Base-by-base conservation (phyloP, 2,797 vertebrate genomes). In the Rhabdophis nuchalis region DNA sequence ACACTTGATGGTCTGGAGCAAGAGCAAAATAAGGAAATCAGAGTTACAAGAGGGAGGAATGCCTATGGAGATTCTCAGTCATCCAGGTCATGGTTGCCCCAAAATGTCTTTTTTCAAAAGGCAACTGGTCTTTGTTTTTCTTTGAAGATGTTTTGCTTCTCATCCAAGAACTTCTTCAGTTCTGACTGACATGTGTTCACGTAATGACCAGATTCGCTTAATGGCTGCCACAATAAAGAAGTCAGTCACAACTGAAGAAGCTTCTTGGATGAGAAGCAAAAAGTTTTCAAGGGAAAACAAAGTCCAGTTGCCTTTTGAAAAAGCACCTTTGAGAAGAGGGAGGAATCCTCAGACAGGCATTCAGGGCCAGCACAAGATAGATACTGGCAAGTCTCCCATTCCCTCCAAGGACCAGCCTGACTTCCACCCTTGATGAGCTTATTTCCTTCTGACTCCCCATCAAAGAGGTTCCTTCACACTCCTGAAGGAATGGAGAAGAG, bases 1-100 rank as follows among this genome's bases (percentile, higher is more conserved):
- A 98, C 99, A 99, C 97, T 99, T 99, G 97, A 99, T 99, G 86
- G 98, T 99, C 99, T 99, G 96, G 0, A 58, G 20, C 85, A 56
- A 88, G 18, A 88, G 87, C 0, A 56, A 82, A 41, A 32, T 58
- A 58, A 87, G 20, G 2, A 1, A n/a, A 14, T 23, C 29, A 92
- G 13, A 25, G 54, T 25, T 25, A 27, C n/a, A 13, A 89, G 14
- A 85, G 50, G 87, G 89, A 13, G 36, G 52, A 6, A 87, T 46
- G 46, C 5, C 46, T 46, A 46, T 46, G 46, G 46, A 32, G 64
- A 2, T 32, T 68, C 64, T 68, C 14, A 72, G n/a, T 72, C 64
- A 72, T 72, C 2, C 64, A 36, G n/a, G n/a, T 72, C n/a, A 72
- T 1, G n/a, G 6, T 36, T 36, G 64, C n/a, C 5, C 1, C n/a